These are phyloP conservation scores for Caenorhabditis brenneri DNA, from an alignment of 1,140 invertebrate genomes.

Conservation along the genomic window DNA sequence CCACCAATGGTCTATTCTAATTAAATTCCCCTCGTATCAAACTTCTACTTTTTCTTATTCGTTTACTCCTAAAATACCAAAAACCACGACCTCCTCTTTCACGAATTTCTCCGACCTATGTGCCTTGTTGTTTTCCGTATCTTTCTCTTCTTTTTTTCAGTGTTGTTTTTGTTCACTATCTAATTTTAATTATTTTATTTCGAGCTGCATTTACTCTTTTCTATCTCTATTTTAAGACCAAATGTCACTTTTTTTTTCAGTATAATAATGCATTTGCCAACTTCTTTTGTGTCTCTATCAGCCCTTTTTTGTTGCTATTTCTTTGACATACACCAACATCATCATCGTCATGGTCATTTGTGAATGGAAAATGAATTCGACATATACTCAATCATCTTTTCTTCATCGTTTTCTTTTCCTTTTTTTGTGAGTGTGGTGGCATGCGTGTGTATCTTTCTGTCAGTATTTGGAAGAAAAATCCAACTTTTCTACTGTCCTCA, in stretches of 20 bases:
- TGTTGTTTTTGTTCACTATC: constrained; percentile 9
- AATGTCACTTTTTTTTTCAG: neutral
- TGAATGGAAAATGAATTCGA: neutral
- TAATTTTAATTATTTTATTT: neutral
- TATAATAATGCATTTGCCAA: no score
- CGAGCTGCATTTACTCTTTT: neutral
- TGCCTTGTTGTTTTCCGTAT: neutral
- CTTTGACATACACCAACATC: neutral
- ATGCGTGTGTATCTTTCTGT: no score
- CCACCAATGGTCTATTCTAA: neutral
- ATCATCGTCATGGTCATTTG: constrained; percentile 11
- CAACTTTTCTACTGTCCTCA: neutral
- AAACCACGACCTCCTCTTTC: neutral
- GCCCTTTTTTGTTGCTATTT: neutral
- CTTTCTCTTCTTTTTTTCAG: neutral
- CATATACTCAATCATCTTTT: constrained; percentile 22
- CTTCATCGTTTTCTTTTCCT: neutral
- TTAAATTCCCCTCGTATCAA: neutral
- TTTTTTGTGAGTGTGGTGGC: no score
- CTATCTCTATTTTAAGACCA: neutral
- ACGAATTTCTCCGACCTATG: neutral
- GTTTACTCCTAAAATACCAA: neutral
- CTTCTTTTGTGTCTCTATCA: neutral
- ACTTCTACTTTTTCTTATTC: neutral
- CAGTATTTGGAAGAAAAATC: neutral